Evolutionary conservation across 2,888 invertebrate species (phyloP).

Genomic region (Temnothorax rugatulus): DNA sequence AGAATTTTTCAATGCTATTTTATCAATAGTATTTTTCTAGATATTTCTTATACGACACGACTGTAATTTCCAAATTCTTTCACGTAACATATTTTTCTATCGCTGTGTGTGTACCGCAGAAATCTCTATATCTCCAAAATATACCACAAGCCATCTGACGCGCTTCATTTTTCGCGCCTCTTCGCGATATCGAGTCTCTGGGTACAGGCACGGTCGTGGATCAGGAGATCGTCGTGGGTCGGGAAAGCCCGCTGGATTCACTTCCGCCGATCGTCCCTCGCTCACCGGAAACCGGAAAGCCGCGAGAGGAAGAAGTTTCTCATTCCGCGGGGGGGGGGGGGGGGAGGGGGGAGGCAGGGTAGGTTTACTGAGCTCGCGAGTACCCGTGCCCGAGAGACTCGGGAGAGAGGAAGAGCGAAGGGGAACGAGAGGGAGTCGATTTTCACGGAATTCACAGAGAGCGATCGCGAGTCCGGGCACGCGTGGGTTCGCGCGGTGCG

Average conservation of each 20-base stretch:
- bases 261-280: conserved; percentile 40
- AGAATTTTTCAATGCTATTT: background rate
- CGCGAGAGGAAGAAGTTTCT: conserved; percentile 43
- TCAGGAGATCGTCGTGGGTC: conserved; percentile 18
- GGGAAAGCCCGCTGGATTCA: conserved; percentile 27
- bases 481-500: conserved; percentile 50
- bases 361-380: conserved; percentile 25
- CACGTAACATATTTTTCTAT: background rate
- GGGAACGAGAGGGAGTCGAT: conserved; percentile 35
- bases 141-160: background rate
- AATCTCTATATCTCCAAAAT: background rate
- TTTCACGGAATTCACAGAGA: conserved; percentile 42
- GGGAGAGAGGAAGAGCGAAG: background rate
- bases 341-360: background rate
- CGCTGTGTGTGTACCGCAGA: background rate
- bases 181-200: conserved; percentile 18
- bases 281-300: conserved; percentile 40
- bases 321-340: background rate
- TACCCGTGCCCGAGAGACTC: background rate
- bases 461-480: conserved; percentile 55
- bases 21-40: background rate
- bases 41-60: background rate
- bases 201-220: background rate
- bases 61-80: background rate
- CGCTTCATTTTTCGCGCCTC: conserved; percentile 8